Evolutionary conservation across 2,888 invertebrate genomes (phyloP).

Genomic region (Meta bourneti): DNA sequence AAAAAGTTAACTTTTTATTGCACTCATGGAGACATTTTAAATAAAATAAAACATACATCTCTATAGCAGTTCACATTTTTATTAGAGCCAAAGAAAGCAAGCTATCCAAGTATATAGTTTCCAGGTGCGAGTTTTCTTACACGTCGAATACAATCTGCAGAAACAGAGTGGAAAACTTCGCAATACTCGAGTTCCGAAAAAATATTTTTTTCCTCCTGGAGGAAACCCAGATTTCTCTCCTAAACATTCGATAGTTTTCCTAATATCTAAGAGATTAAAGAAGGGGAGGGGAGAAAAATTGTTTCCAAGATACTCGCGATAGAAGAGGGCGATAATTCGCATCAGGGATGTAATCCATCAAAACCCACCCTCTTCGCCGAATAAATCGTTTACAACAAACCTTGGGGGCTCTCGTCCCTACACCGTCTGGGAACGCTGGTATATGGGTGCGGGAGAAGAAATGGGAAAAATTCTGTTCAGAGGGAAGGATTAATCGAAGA

Average conservation of each 20-base stretch:
- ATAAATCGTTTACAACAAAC: constrained; percentile 61
- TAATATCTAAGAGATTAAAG: constrained; percentile 65
- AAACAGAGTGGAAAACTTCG: constrained; percentile 24
- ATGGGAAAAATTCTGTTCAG: constrained; percentile 61
- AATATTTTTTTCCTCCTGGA: constrained; percentile 19
- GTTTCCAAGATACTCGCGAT: constrained; percentile 63
- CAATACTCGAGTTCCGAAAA: not conserved
- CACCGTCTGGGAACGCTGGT: not conserved
- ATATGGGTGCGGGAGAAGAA: constrained; percentile 33
- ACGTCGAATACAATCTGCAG: not conserved
- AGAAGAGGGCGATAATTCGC: constrained; percentile 72
- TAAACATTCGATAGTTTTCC: constrained; percentile 50
- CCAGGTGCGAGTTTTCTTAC: constrained; percentile 17
- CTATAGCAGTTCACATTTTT: too few species aligned
- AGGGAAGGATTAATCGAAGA: constrained; percentile 71
- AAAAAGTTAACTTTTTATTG: too few species aligned
- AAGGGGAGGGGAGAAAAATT: constrained; percentile 51
- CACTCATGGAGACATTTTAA: too few species aligned
- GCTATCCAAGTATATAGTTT: not conserved
- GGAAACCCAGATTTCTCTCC: constrained; percentile 45
- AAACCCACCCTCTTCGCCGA: constrained; percentile 47
- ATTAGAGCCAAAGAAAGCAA: too few species aligned
- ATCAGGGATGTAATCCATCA: constrained; percentile 74
- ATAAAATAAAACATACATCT: too few species aligned
- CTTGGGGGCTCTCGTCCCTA: constrained; percentile 30